A percentile compares a stretch with the other conserved stretches of the same genome.
Evolutionary conservation across 2,797 vertebrate species (phyloP).

Genomic region (Cryptoblepharus egeriae): DNA sequence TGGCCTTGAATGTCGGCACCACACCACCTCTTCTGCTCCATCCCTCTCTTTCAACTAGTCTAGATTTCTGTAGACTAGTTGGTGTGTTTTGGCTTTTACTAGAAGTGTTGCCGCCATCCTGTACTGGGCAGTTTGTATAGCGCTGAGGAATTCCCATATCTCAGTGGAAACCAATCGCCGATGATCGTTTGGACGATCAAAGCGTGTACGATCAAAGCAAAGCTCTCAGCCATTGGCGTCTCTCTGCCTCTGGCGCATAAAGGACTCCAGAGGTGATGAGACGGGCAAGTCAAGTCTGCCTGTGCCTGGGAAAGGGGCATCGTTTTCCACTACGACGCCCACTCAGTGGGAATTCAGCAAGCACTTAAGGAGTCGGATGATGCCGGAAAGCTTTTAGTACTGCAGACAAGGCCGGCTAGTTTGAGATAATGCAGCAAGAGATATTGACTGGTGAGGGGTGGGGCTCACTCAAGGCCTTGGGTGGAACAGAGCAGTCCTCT

Average conservation of each 20-base stretch:
- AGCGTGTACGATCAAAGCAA: no score
- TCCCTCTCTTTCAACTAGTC: no score
- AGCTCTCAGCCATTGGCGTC: neutral
- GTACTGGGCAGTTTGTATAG: neutral
- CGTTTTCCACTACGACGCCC: neutral
- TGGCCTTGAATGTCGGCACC: no score
- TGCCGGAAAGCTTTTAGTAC: conserved; percentile 34
- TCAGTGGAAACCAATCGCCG: neutral
- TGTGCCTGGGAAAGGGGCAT: neutral
- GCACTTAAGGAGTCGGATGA: conserved; percentile 30
- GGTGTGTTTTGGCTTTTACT: neutral
- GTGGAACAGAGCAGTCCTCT: neutral
- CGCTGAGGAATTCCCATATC: fast-evolving
- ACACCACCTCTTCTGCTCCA: no score
- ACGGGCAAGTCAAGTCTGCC: neutral
- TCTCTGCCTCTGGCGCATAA: neutral
- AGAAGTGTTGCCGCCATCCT: neutral
- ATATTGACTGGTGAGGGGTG: neutral
- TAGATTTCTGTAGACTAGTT: no score
- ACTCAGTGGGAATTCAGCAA: fast-evolving
- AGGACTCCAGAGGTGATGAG: neutral
- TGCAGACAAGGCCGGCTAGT: conserved; percentile 3
- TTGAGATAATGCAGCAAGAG: neutral
- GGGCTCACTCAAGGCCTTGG: neutral
- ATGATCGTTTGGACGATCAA: no score